Conservation (phyloP, 1,140 invertebrate genomes). For the Sycophila sp. region DNA sequence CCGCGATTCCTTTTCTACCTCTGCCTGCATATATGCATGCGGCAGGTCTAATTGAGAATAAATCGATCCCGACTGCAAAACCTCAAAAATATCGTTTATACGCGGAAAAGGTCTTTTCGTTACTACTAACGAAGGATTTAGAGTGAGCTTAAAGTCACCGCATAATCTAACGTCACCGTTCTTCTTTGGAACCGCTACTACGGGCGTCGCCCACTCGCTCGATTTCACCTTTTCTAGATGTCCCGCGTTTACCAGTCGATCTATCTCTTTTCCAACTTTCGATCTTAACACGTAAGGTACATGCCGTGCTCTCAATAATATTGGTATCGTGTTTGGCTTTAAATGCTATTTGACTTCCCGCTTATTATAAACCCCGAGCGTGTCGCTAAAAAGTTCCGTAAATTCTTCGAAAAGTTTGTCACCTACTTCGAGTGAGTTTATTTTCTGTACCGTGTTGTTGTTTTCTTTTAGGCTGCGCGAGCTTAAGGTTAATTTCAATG, state of each 20-base stretch:
- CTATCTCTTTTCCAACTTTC: not conserved
- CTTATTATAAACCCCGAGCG: not conserved
- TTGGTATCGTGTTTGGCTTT: not conserved
- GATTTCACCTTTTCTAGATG: not conserved
- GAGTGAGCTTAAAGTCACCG: not conserved
- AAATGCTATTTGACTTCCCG: not conserved
- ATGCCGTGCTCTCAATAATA: not conserved
- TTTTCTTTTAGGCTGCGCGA: no score
- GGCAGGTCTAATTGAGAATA: no score
- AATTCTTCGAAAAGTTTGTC: not conserved
- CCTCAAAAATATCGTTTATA: no score
- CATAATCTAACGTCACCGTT: not conserved
- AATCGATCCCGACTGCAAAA: no score
- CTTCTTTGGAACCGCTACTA: not conserved
- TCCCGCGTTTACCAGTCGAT: not conserved
- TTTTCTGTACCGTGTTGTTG: not conserved
- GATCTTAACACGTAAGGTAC: not conserved
- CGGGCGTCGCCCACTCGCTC: slow-evolving; percentile 1
- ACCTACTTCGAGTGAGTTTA: not conserved
- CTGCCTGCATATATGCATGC: slow-evolving; percentile 1
- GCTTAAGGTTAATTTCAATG: no score
- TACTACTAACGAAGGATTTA: not conserved
- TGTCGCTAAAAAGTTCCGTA: not conserved
- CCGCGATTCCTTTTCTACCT: not conserved
- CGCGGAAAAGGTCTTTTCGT: not conserved